Percentiles rank a stretch among this genome's conserved stretches.
phyloP scores from a whole-genome alignment of 2,113 vertebrate species.

The Tetrax tetrax region DNA sequence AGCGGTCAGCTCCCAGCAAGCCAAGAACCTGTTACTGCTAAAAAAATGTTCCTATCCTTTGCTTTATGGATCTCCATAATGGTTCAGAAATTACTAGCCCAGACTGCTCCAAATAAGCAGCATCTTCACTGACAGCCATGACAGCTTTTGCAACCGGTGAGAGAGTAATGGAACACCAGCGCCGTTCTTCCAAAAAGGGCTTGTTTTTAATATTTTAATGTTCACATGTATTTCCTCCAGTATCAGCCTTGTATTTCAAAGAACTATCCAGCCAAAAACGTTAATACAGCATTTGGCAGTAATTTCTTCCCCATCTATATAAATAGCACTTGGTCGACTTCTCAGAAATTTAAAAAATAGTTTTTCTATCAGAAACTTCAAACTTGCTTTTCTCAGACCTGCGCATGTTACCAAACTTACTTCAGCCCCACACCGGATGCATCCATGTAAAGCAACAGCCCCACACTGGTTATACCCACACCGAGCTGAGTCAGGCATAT shows the following conservation, averaged over 20 bases:
- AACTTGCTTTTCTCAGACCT: neutral
- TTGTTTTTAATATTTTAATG: neutral
- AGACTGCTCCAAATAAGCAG: neutral
- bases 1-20: neutral
- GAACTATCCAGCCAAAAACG: neutral
- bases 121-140: neutral
- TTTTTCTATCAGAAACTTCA: neutral
- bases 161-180: neutral
- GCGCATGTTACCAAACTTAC: neutral
- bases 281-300: neutral
- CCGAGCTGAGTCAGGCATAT: neutral
- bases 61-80: neutral
- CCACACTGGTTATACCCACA: neutral
- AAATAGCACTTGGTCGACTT: neutral
- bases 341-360: neutral
- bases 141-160: neutral
- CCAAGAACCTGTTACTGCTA: neutral
- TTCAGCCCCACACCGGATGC: neutral
- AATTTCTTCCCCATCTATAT: neutral
- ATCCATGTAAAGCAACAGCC: neutral
- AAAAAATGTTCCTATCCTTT: neutral
- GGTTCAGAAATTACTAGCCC: neutral
- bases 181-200: neutral
- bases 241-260: neutral
- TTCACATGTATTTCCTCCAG: neutral